Evolutionary conservation across 2,888 invertebrate genomes (phyloP).

Genomic region (Agriopis aurantiaria): DNA sequence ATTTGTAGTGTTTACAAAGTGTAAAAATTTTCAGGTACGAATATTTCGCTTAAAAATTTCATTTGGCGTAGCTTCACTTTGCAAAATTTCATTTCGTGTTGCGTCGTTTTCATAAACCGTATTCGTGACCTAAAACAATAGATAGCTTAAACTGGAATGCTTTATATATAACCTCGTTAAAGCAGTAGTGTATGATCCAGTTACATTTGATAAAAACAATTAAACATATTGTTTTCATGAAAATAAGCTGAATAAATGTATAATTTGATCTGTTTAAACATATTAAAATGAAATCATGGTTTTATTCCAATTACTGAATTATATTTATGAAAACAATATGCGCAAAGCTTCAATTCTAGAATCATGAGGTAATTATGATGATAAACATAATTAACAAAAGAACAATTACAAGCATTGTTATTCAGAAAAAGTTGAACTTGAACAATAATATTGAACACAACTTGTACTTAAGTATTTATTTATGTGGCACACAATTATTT

Average conservation of each 20-base stretch:
- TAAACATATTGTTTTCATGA: background rate
- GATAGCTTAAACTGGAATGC: background rate
- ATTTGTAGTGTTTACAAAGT: conserved; percentile 20
- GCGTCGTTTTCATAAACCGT: background rate
- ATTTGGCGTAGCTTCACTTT: conserved; percentile 7
- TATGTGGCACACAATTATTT: too few relatives aligned
- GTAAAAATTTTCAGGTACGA: background rate
- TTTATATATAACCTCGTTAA: background rate
- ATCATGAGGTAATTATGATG: background rate
- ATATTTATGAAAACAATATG: background rate
- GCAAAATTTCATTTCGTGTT: conserved; percentile 7
- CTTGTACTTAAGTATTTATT: too few relatives aligned
- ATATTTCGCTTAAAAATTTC: conserved; percentile 7
- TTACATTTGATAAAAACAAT: too few relatives aligned
- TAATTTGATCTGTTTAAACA: background rate
- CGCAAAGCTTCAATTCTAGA: background rate
- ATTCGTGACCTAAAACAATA: conserved; percentile 1
- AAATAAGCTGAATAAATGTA: background rate
- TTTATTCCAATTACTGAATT: background rate
- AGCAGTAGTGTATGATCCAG: too few relatives aligned
- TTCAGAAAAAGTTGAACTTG: background rate
- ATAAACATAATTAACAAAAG: conserved; percentile 11
- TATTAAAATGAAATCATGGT: background rate
- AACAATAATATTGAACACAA: background rate
- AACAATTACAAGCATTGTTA: background rate